Conservation (phyloP, 2,888 invertebrate species). For the Crossocerus cetratus region DNA sequence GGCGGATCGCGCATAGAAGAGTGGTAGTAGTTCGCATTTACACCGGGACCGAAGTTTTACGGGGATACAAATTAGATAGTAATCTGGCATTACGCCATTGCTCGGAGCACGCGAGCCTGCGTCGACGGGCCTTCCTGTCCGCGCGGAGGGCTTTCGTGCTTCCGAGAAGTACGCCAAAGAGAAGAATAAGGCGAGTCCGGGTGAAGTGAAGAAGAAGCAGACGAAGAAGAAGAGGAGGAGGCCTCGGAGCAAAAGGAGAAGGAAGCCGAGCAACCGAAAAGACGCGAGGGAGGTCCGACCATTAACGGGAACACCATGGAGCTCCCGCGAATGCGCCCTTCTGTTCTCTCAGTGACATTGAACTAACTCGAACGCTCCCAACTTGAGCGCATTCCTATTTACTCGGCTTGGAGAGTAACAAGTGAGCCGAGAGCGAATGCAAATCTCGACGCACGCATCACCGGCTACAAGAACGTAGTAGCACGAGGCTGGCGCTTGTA, state of each 20-base stretch:
- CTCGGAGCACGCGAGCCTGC: neutral
- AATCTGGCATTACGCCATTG: slow-evolving; percentile 51
- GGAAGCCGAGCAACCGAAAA: slow-evolving; percentile 6
- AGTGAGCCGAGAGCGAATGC: neutral
- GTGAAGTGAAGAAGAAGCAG: neutral
- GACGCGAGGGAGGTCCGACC: neutral
- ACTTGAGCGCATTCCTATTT: slow-evolving; percentile 14
- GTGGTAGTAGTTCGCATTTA: slow-evolving; percentile 48
- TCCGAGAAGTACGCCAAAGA: slow-evolving; percentile 24
- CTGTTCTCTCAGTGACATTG: slow-evolving; percentile 19
- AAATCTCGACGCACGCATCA: too few species aligned
- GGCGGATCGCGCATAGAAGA: slow-evolving; percentile 31
- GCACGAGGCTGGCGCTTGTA: slow-evolving; percentile 36
- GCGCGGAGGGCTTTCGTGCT: slow-evolving; percentile 35
- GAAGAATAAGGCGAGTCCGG: neutral
- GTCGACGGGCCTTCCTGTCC: slow-evolving; percentile 27
- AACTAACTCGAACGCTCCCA: slow-evolving; percentile 22
- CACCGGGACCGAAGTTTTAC: slow-evolving; percentile 49
- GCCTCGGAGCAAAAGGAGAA: neutral
- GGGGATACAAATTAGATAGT: slow-evolving; percentile 59
- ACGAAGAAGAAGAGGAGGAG: neutral
- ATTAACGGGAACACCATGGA: slow-evolving; percentile 8
- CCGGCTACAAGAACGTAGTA: slow-evolving; percentile 14
- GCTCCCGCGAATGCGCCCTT: slow-evolving; percentile 9
- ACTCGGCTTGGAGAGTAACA: slow-evolving; percentile 12